Evolutionary conservation across 2,888 invertebrate genomes (phyloP), one percentile per base, ranked within the genome.

Genomic region (Megamerina dolium): DNA sequence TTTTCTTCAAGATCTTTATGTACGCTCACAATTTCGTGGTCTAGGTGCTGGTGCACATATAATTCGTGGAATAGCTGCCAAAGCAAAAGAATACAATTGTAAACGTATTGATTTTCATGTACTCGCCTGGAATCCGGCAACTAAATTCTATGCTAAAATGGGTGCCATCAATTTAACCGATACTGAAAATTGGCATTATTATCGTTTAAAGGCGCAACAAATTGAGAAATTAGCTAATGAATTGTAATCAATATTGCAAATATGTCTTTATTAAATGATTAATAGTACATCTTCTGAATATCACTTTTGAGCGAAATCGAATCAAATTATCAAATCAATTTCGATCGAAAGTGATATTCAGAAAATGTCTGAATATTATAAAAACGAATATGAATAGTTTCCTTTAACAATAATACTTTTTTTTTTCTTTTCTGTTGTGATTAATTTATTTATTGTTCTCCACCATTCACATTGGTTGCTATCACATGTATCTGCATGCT

Each of bases 401-500:
- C n/a, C n/a, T n/a, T n/a, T n/a, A n/a, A n/a, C n/a, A n/a, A n/a
- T n/a, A n/a, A n/a, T n/a, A n/a, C n/a, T n/a, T n/a, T n/a, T n/a
- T n/a, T n/a, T n/a, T n/a, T n/a, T n/a, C n/a, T n/a, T n/a, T n/a
- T n/a, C n/a, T n/a, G n/a, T n/a, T n/a, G n/a, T n/a, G n/a, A n/a
- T n/a, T n/a, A n/a, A n/a, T n/a, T n/a, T n/a, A 27, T 46, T 59
- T 51, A 64, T 53, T 67, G 64, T 45, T 70, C 70, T 14, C 52
- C 57, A n/a, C n/a, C n/a, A 45, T 56, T 66, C 13, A 59, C 63
- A 29, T 75, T 75, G n/a, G n/a, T n/a, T 3, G 82, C 77, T 42
- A 92, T 76, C 18, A 95, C 91, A 62, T 94, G 91, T 21, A 94
- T 85, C 71, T 94, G 94, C 64, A 83, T 83, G 44, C 90, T 90